phyloP scores from a whole-genome alignment of 2,888 invertebrate species.

The Clostera curtula region DNA sequence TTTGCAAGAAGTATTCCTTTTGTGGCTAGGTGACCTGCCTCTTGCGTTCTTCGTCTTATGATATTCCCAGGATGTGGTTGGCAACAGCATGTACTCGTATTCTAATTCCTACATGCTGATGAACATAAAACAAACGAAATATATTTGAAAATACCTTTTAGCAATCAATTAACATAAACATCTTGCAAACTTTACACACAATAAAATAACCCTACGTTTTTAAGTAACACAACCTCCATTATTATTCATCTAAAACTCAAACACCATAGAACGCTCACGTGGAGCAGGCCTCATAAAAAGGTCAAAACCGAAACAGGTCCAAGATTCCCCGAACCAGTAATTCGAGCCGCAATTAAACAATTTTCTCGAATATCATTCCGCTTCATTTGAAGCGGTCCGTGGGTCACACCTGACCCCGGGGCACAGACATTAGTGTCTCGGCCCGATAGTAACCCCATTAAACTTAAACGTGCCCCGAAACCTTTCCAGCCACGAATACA shows the following conservation, averaged over 20 bases:
- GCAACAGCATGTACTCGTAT: too few species aligned
- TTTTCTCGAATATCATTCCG: constrained; percentile 69
- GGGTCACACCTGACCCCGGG: constrained; percentile 60
- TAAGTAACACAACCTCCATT: not conserved
- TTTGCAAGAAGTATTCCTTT: too few species aligned
- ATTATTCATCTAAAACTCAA: constrained; percentile 9
- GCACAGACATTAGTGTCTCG: constrained; percentile 59
- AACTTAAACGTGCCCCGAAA: constrained; percentile 68
- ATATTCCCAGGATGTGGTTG: too few species aligned
- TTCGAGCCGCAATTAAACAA: constrained; percentile 69
- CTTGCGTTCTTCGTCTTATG: too few species aligned
- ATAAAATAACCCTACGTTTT: too few species aligned
- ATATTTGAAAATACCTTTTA: too few species aligned
- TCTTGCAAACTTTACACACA: too few species aligned
- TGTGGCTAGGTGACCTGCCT: too few species aligned
- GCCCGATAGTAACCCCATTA: constrained; percentile 66
- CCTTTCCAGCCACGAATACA: constrained; percentile 47
- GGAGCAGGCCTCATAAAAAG: constrained; percentile 32
- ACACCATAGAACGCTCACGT: constrained; percentile 16
- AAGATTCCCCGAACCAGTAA: constrained; percentile 52
- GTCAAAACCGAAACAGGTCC: constrained; percentile 38
- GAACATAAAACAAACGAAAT: too few species aligned
- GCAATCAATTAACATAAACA: too few species aligned
- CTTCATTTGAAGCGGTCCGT: constrained; percentile 42
- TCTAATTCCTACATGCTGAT: too few species aligned